Evolutionary conservation across 2,113 vertebrate species (phyloP), one percentile per base, ranked within the genome.

Genomic region (Oriolus oriolus): DNA sequence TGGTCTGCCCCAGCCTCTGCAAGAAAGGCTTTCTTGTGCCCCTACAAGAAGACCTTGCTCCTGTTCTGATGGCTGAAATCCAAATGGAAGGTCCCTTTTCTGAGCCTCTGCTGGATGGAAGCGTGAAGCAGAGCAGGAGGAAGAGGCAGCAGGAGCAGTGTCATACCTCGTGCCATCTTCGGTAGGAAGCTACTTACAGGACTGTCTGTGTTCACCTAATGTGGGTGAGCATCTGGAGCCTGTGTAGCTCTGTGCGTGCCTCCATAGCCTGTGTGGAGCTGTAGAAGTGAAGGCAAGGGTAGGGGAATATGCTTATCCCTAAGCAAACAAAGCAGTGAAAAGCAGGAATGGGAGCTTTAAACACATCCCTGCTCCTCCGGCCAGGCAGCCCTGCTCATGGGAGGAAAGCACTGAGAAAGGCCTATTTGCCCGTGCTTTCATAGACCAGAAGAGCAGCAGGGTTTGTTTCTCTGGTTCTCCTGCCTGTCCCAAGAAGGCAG

Each of bases 231-330:
- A 47, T 0, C 49, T 65, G 68, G 45, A 83, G 56, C 50, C 63
- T 84, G 26, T 0, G 0, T 21, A 33, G 33, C 24, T 59, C 15
- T 5, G 0, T 52, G 6, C n/a, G 11, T 65, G 30, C 28, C 16
- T 82, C 28, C 5, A 4, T 9, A 31, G 17, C 31, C 15, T 0
- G 0, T 35, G 17, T 0, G 2, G 45, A 74, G 64, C 52, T 75
- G 49, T 16, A 31, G 54, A 66, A 54, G 59, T 66, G 68, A 57
- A 80, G 26, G 21, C 63, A 42, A 27, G 31, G 26, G 3, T 19
- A 23, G n/a, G n/a, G 53, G 53, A 92, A 93, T 41, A 14, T 1
- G 1, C 37, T 52, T 64, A 68, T 17, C 28, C 24, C 20, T 41
- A 28, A 81, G 63, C 50, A 79, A 77, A 30, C 23, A 44, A 63